These are phyloP conservation scores for Aegotheles bennettii DNA, from an alignment of 2,113 vertebrate species.

Conservation along the genomic window DNA sequence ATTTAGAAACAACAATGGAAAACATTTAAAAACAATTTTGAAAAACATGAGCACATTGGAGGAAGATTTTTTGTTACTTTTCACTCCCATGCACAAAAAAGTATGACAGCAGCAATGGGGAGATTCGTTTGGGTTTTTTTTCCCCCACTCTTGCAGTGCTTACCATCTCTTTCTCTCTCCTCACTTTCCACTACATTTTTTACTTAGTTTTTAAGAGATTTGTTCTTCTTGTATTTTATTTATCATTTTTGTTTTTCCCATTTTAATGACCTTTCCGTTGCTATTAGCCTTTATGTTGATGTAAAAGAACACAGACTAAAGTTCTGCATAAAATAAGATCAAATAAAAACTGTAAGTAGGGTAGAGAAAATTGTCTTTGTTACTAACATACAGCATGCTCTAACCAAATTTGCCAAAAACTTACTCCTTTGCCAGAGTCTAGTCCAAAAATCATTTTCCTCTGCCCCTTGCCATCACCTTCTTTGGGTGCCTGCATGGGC, in stretches of 20 bases:
- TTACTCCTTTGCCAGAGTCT: not conserved
- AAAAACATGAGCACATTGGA: not conserved
- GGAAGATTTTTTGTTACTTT: not conserved
- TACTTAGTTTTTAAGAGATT: not conserved
- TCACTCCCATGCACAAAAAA: not conserved
- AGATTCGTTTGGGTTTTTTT: fast-evolving
- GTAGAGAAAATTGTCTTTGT: not conserved
- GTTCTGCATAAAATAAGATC: not conserved
- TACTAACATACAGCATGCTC: not conserved
- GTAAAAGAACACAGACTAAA: not conserved
- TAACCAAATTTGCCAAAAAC: not conserved
- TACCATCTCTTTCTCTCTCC: not conserved
- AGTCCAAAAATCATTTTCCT: not conserved
- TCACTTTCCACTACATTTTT: not conserved
- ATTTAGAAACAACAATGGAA: not conserved
- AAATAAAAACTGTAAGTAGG: not conserved
- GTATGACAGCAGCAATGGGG: not conserved
- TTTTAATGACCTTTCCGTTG: not conserved
- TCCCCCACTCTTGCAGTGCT: not conserved
- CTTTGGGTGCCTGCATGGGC: not conserved
- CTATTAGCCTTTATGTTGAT: not conserved
- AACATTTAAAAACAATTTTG: not conserved
- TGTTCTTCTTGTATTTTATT: not conserved
- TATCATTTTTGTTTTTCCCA: not conserved
- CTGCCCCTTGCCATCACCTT: not conserved